A percentile compares a stretch with the other conserved stretches of the same genome.
phyloP scores from a whole-genome alignment of 1,140 invertebrate genomes.

The Diachasma alloeum region DNA sequence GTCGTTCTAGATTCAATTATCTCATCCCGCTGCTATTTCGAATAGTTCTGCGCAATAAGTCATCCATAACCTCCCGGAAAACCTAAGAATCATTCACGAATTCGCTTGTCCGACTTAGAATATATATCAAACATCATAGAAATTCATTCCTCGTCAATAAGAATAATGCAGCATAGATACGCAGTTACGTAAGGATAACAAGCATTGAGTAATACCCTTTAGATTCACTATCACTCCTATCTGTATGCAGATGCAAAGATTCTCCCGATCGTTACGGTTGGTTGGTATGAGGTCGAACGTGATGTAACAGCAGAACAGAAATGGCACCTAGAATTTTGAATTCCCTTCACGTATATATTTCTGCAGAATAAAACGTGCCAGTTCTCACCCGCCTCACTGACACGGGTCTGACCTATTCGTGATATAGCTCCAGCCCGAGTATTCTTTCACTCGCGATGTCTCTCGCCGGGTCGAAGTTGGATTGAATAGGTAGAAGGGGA shows the following conservation, averaged over 20 bases:
- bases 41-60: too few species aligned
- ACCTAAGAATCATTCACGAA: too few species aligned
- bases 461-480: background rate
- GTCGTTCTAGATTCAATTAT: too few species aligned
- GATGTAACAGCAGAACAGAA: slow-evolving; percentile 8
- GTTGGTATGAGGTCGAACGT: background rate
- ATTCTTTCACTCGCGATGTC: slow-evolving; percentile 21
- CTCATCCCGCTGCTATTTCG: too few species aligned
- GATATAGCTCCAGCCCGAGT: slow-evolving; percentile 7
- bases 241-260: slow-evolving; percentile 14
- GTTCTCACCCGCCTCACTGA: background rate
- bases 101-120: too few species aligned
- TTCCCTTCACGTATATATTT: slow-evolving; percentile 8
- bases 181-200: background rate
- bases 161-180: too few species aligned
- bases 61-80: too few species aligned
- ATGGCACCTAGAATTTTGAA: background rate
- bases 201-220: background rate
- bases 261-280: slow-evolving; percentile 5
- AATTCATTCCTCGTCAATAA: too few species aligned
- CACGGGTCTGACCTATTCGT: slow-evolving; percentile 10
- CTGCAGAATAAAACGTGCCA: slow-evolving; percentile 25
- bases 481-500: slow-evolving; percentile 5
- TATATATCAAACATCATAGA: too few species aligned
- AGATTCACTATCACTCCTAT: background rate